phyloP scores from a whole-genome alignment of 2,797 vertebrate genomes.

The Crypturellus tataupa region DNA sequence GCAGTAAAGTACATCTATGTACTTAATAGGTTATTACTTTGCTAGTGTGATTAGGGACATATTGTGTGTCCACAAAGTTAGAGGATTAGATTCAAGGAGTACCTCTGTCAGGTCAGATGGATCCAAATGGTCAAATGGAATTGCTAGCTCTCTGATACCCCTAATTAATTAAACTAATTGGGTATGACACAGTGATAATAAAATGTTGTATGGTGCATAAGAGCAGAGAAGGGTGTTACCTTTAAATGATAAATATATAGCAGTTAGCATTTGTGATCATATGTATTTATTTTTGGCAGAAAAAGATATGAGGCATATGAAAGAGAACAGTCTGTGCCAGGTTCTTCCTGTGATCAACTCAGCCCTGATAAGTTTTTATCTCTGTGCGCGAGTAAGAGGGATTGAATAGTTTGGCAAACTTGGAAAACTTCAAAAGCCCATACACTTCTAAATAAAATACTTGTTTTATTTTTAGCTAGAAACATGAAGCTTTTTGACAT shows the following conservation, averaged over 20 bases:
- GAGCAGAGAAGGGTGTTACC: constrained; percentile 30
- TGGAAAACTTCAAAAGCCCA: constrained; percentile 40
- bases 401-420: constrained; percentile 62
- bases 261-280: constrained; percentile 51
- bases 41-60: background rate
- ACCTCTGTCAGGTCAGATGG: background rate
- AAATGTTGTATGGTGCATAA: constrained; percentile 8
- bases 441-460: constrained; percentile 52
- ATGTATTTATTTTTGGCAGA: constrained; percentile 67
- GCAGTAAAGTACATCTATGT: background rate
- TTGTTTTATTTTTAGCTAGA: constrained; percentile 51
- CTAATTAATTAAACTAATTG: constrained; percentile 31
- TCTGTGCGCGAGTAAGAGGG: constrained; percentile 53
- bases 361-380: constrained; percentile 59
- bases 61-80: background rate
- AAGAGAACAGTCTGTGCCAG: constrained; percentile 60
- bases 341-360: constrained; percentile 70
- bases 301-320: constrained; percentile 55
- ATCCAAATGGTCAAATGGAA: constrained; percentile 22
- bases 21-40: background rate
- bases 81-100: background rate
- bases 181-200: constrained; percentile 19
- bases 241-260: constrained; percentile 65
- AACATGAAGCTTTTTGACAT: constrained; percentile 19
- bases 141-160: constrained; percentile 4